These are phyloP conservation scores for Leptosomus discolor DNA, from an alignment of 2,113 vertebrate species.

Conservation along the genomic window DNA sequence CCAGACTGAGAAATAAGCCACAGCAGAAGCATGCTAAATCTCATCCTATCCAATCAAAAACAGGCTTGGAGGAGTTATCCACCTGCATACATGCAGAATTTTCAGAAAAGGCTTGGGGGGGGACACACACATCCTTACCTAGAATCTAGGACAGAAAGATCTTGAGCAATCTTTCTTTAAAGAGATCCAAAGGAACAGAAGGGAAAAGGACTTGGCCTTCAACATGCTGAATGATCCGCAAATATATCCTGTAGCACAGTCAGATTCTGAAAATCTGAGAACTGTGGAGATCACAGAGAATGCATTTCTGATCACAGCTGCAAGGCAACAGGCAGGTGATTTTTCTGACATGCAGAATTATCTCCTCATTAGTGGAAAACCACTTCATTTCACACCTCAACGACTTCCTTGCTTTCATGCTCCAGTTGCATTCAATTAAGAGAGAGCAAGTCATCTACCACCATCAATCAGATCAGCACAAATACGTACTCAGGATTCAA, in stretches of 20 bases:
- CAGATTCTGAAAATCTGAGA: background rate
- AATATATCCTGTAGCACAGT: background rate
- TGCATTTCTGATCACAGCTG: background rate
- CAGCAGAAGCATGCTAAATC: background rate
- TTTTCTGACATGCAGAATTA: constrained; percentile 29
- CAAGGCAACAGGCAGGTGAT: background rate
- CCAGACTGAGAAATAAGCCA: background rate
- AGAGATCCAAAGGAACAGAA: background rate
- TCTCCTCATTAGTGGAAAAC: constrained; percentile 29
- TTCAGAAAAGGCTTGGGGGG: rapidly evolving
- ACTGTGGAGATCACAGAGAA: background rate
- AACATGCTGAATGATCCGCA: background rate
- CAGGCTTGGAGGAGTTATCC: background rate
- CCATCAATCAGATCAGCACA: background rate
- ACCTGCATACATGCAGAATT: background rate
- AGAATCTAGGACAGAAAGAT: background rate
- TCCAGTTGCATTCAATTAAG: constrained; percentile 16
- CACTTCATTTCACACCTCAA: constrained; percentile 6
- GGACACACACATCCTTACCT: background rate
- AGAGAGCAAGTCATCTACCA: background rate
- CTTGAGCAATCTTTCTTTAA: background rate
- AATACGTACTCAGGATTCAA: background rate
- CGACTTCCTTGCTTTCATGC: background rate
- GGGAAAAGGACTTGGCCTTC: background rate
- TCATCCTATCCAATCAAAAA: background rate